Conservation (phyloP, 1,140 invertebrate species). For the Eumaeus atala region DNA sequence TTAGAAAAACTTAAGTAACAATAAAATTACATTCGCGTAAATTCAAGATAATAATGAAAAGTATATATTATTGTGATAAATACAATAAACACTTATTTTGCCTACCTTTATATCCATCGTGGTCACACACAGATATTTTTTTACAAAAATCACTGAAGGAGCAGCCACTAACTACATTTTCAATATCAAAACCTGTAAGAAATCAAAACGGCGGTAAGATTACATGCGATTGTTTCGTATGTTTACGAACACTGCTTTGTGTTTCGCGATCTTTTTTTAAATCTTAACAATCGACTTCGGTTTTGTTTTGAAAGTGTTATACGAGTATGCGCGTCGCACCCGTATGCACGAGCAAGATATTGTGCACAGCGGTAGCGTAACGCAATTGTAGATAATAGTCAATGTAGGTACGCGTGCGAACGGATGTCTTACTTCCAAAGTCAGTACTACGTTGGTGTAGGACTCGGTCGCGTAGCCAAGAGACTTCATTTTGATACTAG, state of each 20-base stretch:
- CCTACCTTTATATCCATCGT: slow-evolving; percentile 30
- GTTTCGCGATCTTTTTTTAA: slow-evolving; percentile 56
- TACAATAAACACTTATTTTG: too few species aligned
- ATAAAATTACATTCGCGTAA: too few species aligned
- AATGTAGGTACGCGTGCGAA: slow-evolving; percentile 43
- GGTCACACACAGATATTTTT: neutral
- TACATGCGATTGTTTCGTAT: slow-evolving; percentile 49
- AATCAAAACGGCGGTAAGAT: too few species aligned
- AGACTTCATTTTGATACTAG: too few species aligned
- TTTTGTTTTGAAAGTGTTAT: slow-evolving; percentile 65
- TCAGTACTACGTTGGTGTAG: slow-evolving; percentile 20
- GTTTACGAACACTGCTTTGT: slow-evolving; percentile 55
- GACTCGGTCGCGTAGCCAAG: too few species aligned
- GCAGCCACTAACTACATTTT: slow-evolving; percentile 49
- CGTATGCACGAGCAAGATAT: slow-evolving; percentile 43
- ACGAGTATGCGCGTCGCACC: slow-evolving; percentile 35
- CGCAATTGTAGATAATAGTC: slow-evolving; percentile 44
- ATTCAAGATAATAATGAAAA: too few species aligned
- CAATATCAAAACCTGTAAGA: slow-evolving; percentile 2
- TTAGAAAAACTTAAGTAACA: too few species aligned
- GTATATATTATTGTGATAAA: too few species aligned
- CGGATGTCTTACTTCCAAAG: slow-evolving; percentile 35
- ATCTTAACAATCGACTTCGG: slow-evolving; percentile 54
- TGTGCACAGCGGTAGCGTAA: slow-evolving; percentile 40
- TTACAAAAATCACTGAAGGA: slow-evolving; percentile 12